Percentiles rank a stretch among this genome's conserved stretches.
Evolutionary conservation across 2,113 vertebrate genomes (phyloP).

Genomic region (Reinhardtius hippoglossoides): DNA sequence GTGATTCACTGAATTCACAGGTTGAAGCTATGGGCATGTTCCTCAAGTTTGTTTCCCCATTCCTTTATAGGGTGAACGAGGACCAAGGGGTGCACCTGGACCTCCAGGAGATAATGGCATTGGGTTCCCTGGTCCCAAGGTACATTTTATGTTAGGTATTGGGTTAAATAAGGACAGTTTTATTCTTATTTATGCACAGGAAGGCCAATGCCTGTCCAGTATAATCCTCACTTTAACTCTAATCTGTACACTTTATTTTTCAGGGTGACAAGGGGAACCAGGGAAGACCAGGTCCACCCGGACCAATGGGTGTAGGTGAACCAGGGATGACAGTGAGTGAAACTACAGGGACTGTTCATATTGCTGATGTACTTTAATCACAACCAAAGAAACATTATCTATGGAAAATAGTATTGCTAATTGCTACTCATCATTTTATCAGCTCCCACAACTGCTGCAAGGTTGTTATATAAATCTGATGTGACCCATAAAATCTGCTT

Average conservation of each 20-base stretch:
- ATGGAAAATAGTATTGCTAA: not conserved
- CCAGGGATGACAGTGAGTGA: conserved; percentile 84
- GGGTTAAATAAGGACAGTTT: not conserved
- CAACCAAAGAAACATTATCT: not conserved
- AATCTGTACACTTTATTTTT: conserved; percentile 9
- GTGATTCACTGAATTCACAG: not conserved
- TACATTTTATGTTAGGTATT: conserved; percentile 58
- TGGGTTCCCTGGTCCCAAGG: conserved; percentile 89
- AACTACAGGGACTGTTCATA: not conserved
- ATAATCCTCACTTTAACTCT: not conserved
- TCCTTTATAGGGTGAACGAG: conserved; percentile 76
- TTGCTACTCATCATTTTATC: too few species aligned
- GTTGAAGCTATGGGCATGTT: not conserved
- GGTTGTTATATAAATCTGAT: too few species aligned
- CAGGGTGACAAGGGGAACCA: conserved; percentile 88
- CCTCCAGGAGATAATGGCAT: conserved; percentile 83
- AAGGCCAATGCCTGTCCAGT: too few species aligned
- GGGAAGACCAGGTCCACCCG: conserved; percentile 83
- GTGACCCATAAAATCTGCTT: too few species aligned
- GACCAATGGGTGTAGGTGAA: conserved; percentile 84
- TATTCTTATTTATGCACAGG: not conserved
- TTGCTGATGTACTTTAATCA: not conserved
- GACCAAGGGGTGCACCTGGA: conserved; percentile 83
- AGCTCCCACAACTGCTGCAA: too few species aligned
- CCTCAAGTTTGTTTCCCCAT: not conserved